Evolutionary conservation across 2,797 vertebrate species (phyloP).

Genomic region (Platyrinchus mystaceus): DNA sequence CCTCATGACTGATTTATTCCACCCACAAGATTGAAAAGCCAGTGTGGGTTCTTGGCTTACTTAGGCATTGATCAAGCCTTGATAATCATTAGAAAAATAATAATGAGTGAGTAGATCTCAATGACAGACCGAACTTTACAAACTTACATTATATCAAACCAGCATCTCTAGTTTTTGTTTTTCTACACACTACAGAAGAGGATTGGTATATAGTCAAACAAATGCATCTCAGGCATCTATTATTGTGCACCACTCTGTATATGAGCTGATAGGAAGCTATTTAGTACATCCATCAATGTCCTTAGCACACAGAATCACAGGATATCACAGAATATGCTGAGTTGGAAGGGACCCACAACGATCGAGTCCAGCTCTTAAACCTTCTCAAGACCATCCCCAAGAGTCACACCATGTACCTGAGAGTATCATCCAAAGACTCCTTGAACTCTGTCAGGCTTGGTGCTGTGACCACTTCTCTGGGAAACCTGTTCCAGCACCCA

Average conservation of each 20-base stretch:
- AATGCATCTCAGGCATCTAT: neutral
- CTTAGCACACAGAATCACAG: neutral
- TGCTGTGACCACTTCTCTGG: neutral
- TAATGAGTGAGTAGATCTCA: neutral
- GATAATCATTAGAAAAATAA: conserved; percentile 8
- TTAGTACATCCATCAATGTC: neutral
- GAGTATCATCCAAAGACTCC: neutral
- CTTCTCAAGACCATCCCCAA: neutral
- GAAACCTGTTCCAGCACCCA: neutral
- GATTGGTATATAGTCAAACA: neutral
- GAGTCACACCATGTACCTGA: neutral
- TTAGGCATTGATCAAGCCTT: conserved; percentile 1
- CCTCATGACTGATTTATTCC: conserved; percentile 38
- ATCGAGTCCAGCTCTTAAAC: neutral
- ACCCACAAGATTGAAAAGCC: conserved; percentile 8
- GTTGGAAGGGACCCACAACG: neutral
- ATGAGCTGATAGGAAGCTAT: neutral
- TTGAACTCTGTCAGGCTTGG: neutral
- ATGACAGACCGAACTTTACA: neutral
- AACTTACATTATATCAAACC: neutral
- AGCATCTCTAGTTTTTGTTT: neutral
- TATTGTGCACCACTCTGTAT: neutral
- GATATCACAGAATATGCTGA: neutral
- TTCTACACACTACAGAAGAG: neutral
- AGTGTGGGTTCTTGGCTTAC: neutral